phyloP scores from a whole-genome alignment of 1,140 invertebrate species.

The Drosophila murphyi region DNA sequence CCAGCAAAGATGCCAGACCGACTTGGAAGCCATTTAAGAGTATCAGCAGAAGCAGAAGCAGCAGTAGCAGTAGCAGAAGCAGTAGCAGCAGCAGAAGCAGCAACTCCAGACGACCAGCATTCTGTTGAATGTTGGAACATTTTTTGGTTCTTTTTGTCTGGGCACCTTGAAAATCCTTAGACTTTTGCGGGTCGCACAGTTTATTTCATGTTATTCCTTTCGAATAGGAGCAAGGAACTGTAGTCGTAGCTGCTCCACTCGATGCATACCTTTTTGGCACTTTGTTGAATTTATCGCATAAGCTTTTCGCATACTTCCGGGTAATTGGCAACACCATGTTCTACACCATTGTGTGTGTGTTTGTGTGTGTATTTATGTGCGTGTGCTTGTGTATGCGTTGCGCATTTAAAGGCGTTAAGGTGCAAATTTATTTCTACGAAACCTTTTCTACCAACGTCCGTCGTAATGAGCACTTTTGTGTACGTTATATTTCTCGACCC shows the following conservation, averaged over 20 bases:
- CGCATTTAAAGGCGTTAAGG: constrained; percentile 81
- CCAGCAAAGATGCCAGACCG: constrained; percentile 64
- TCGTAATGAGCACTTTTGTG: constrained; percentile 66
- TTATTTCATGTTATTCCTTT: constrained; percentile 48
- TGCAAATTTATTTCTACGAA: constrained; percentile 78
- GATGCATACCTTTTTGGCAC: constrained; percentile 80
- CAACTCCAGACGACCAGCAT: constrained; percentile 16
- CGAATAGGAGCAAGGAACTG: background rate
- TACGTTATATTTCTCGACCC: constrained; percentile 76
- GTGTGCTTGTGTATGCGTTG: constrained; percentile 49
- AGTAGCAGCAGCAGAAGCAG: background rate
- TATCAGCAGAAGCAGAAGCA: constrained; percentile 7
- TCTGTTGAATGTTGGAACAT: constrained; percentile 41
- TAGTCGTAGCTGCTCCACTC: constrained; percentile 12
- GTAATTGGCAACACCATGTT: constrained; percentile 79
- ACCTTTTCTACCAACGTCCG: constrained; percentile 66
- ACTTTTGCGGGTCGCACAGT: constrained; percentile 46
- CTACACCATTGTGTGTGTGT: constrained; percentile 29
- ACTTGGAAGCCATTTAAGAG: constrained; percentile 72
- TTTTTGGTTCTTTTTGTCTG: constrained; percentile 66
- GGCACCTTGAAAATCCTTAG: constrained; percentile 67
- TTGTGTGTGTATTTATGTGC: constrained; percentile 27
- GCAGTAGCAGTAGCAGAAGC: background rate
- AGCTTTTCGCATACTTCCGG: constrained; percentile 82
- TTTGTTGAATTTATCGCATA: constrained; percentile 81